phyloP scores from a whole-genome alignment of 2,113 vertebrate species.

The Engraulis encrasicolus region DNA sequence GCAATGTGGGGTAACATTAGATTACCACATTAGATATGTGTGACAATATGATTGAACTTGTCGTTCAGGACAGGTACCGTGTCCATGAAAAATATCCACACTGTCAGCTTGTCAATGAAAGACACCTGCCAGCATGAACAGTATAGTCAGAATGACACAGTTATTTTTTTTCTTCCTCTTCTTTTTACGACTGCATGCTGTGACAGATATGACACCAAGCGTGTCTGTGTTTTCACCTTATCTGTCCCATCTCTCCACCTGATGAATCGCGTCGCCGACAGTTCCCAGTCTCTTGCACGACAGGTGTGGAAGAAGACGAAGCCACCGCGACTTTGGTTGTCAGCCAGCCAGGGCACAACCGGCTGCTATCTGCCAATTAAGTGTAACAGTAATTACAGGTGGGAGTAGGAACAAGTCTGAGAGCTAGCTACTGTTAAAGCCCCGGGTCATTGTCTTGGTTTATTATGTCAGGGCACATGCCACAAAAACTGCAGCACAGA shows the following conservation, averaged over 20 bases:
- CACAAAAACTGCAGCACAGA: neutral
- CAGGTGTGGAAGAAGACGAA: neutral
- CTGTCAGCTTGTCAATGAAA: no score
- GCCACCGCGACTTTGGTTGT: neutral
- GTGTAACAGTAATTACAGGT: constrained; percentile 26
- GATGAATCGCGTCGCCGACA: neutral
- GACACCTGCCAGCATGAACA: no score
- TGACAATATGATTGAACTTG: no score
- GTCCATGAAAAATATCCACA: no score
- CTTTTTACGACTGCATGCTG: neutral
- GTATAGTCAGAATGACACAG: no score
- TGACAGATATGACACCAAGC: neutral
- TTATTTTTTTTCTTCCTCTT: no score
- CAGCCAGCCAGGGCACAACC: constrained; percentile 26
- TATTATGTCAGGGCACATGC: neutral
- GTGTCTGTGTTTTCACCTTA: neutral
- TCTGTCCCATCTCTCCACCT: neutral
- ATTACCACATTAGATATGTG: no score
- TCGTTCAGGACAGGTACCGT: no score
- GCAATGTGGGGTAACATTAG: no score
- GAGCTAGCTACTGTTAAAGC: constrained; percentile 21
- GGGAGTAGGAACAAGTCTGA: neutral
- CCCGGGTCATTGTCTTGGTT: constrained; percentile 12
- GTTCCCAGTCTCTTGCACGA: neutral
- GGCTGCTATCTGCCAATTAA: constrained; percentile 21